Evolutionary conservation across 2,113 vertebrate genomes (phyloP).

Genomic region (Sardina pilchardus): DNA sequence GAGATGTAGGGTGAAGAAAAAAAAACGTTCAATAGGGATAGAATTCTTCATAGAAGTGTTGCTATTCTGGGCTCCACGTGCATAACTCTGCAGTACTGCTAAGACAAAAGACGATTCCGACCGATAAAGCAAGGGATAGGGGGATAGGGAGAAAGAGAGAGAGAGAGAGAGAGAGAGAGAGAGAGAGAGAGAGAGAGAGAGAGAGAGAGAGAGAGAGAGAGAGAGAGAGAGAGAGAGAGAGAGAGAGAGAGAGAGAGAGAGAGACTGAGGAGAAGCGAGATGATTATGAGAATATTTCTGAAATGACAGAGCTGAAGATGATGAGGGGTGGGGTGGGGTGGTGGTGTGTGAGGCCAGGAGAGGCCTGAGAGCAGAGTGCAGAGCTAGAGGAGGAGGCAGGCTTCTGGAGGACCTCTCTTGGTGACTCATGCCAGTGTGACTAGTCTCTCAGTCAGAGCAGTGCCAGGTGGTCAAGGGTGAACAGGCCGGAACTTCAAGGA

Average conservation of each 20-base stretch:
- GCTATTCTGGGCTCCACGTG: constrained; percentile 50
- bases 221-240: background rate
- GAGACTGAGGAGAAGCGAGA: background rate
- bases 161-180: constrained; percentile 36
- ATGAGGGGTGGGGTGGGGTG: background rate
- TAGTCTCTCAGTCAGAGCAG: background rate
- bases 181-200: constrained; percentile 23
- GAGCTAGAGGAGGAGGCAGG: background rate
- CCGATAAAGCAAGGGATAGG: constrained; percentile 40
- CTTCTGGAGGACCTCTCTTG: background rate
- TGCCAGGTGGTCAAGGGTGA: background rate
- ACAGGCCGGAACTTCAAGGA: background rate
- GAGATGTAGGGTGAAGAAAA: background rate
- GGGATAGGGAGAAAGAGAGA: constrained; percentile 32
- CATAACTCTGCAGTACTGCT: constrained; percentile 44
- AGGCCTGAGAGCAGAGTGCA: too few species aligned
- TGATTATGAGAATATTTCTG: background rate
- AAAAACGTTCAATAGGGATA: constrained; percentile 35
- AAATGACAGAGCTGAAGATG: background rate
- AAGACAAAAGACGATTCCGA: constrained; percentile 39
- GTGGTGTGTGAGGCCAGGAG: too few species aligned
- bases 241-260: too few species aligned
- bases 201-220: background rate
- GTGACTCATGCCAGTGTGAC: background rate
- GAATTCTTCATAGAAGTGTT: constrained; percentile 47